Conservation (phyloP, 2,113 vertebrate genomes). For the Machaerirhynchus nigripectus region DNA sequence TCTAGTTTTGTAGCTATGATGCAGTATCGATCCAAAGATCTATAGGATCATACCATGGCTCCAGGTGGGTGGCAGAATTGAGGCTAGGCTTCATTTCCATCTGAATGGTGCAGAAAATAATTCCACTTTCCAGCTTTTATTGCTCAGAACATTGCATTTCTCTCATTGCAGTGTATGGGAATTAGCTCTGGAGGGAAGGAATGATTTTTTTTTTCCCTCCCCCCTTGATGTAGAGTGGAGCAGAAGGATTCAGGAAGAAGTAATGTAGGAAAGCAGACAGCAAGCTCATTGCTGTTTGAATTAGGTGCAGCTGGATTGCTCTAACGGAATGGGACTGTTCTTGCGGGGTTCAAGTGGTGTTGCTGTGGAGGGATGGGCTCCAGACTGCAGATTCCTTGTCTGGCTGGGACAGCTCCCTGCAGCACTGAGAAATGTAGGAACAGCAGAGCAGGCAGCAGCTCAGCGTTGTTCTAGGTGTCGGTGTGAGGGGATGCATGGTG, state of each 20-base stretch:
- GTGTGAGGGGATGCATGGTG: neutral
- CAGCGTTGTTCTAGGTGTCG: neutral
- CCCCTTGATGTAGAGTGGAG: neutral
- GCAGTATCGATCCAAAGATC: slow-evolving; percentile 67
- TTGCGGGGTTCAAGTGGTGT: neutral
- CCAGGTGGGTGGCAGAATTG: slow-evolving; percentile 63
- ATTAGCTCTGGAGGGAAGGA: slow-evolving; percentile 53
- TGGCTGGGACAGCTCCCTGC: neutral
- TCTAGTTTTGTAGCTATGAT: slow-evolving; percentile 55
- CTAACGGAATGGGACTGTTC: neutral
- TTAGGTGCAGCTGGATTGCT: neutral
- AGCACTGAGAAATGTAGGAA: neutral
- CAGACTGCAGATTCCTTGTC: neutral
- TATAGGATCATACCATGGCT: slow-evolving; percentile 57
- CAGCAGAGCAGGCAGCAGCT: neutral
- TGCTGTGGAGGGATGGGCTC: neutral
- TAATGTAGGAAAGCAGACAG: slow-evolving; percentile 5
- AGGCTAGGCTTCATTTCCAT: slow-evolving; percentile 64
- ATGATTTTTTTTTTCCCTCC: accelerated
- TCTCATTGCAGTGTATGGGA: slow-evolving; percentile 32
- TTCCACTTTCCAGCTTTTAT: slow-evolving; percentile 52
- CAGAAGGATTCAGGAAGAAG: slow-evolving; percentile 17
- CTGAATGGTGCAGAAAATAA: slow-evolving; percentile 66
- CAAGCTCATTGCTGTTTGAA: slow-evolving; percentile 34
- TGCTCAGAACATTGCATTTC: slow-evolving; percentile 51